Evolutionary conservation across 2,888 invertebrate genomes (phyloP).

Genomic region (Odontomyia ornata): DNA sequence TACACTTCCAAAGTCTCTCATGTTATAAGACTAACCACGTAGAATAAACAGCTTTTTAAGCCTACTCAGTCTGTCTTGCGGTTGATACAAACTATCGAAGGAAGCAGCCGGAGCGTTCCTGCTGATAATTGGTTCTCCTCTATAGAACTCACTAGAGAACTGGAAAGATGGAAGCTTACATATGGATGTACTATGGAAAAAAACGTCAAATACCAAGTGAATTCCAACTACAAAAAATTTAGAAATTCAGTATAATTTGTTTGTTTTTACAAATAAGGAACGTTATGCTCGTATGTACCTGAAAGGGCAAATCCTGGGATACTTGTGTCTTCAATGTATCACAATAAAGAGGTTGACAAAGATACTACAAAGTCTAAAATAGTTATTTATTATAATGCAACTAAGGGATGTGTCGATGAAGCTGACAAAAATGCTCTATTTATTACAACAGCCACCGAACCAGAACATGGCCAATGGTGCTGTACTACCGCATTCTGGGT

Average conservation of each 20-base stretch:
- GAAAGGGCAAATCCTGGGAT: too few species aligned
- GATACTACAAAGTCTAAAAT: neutral
- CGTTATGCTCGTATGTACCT: neutral
- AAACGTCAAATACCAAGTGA: conserved; percentile 9
- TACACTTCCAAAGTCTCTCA: conserved; percentile 11
- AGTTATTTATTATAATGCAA: neutral
- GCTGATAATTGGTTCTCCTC: conserved; percentile 5
- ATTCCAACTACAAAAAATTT: neutral
- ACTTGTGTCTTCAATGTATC: neutral
- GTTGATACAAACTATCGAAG: neutral
- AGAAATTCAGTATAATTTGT: neutral
- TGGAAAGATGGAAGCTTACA: neutral
- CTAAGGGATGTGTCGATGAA: neutral
- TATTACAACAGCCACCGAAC: neutral
- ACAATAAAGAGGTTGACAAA: neutral
- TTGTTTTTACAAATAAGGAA: neutral
- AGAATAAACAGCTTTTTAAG: neutral
- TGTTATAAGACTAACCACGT: neutral
- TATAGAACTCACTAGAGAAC: neutral
- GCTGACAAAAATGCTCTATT: neutral
- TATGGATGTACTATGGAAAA: conserved; percentile 2
- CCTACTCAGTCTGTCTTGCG: neutral
- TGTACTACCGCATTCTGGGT: neutral
- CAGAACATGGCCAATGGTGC: neutral
- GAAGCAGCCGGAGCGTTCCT: neutral